These are phyloP conservation scores for Eristalis arbustorum DNA, from an alignment of 2,888 invertebrate species.

Conservation along the genomic window DNA sequence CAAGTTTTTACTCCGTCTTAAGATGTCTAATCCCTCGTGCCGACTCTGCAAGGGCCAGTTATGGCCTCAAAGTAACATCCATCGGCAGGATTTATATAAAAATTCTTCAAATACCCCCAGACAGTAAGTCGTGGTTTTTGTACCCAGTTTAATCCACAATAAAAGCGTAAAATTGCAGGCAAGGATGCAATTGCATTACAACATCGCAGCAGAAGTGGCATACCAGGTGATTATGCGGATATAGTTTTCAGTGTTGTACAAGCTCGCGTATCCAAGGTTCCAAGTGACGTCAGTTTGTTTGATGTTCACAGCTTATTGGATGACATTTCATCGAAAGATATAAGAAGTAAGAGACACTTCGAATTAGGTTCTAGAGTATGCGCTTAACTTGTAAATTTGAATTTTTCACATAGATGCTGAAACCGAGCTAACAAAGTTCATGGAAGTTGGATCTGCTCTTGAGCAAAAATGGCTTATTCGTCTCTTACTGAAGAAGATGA, in stretches of 20 bases:
- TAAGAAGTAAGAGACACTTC: conserved; percentile 81
- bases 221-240: conserved; percentile 88
- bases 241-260: conserved; percentile 87
- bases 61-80: conserved; percentile 90
- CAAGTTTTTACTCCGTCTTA: conserved; percentile 86
- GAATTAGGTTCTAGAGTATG: neutral
- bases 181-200: conserved; percentile 78
- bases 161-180: conserved; percentile 74
- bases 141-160: neutral
- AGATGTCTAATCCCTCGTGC: conserved; percentile 89
- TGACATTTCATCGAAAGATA: conserved; percentile 85
- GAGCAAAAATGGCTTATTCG: conserved; percentile 96
- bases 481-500: conserved; percentile 92
- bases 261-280: conserved; percentile 80
- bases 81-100: conserved; percentile 87
- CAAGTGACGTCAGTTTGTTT: conserved; percentile 83
- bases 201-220: conserved; percentile 79
- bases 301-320: conserved; percentile 89
- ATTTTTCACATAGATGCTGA: conserved; percentile 81
- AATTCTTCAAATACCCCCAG: conserved; percentile 87
- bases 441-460: conserved; percentile 85
- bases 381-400: neutral
- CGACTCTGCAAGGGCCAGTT: conserved; percentile 90
- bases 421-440: conserved; percentile 84
- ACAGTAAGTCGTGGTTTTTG: conserved; percentile 79